Evolutionary conservation across 2,113 vertebrate species (phyloP).

Genomic region (Thamnaconus septentrionalis): DNA sequence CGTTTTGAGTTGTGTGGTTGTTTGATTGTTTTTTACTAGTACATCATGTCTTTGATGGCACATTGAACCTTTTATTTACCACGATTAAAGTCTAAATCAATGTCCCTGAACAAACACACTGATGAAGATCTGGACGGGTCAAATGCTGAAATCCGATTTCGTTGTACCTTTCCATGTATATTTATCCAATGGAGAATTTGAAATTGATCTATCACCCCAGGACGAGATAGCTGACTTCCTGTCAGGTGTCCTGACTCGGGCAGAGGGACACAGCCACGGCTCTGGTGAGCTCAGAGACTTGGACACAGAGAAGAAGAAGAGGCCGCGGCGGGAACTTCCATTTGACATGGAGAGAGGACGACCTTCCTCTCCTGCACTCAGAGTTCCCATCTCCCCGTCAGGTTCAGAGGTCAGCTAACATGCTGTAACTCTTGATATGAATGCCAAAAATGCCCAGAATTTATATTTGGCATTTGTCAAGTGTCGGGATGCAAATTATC

Average conservation of each 20-base stretch:
- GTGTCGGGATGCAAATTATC: too few relatives aligned
- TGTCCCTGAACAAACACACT: too few relatives aligned
- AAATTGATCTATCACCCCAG: conserved; percentile 54
- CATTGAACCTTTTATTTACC: too few relatives aligned
- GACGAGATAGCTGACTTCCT: conserved; percentile 97
- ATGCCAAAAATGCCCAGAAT: too few relatives aligned
- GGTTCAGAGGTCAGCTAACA: conserved; percentile 86
- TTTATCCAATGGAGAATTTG: background rate
- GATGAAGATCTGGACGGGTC: too few relatives aligned
- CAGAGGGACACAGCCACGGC: conserved; percentile 81
- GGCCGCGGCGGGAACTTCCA: conserved; percentile 84
- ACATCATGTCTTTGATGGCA: too few relatives aligned
- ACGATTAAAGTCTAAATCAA: too few relatives aligned
- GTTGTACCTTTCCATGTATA: background rate
- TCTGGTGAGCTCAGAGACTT: conserved; percentile 87
- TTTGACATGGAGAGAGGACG: conserved; percentile 89
- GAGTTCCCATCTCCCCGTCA: conserved; percentile 87
- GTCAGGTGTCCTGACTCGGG: conserved; percentile 86
- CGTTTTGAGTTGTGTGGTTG: too few relatives aligned
- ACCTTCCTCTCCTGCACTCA: conserved; percentile 84
- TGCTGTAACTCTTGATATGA: too few relatives aligned
- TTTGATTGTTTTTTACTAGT: too few relatives aligned
- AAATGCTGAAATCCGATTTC: background rate
- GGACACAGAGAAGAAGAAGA: conserved; percentile 92
- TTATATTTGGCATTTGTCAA: too few relatives aligned